phyloP scores from a whole-genome alignment of 1,140 invertebrate genomes.

The Potamilus streckersoni region DNA sequence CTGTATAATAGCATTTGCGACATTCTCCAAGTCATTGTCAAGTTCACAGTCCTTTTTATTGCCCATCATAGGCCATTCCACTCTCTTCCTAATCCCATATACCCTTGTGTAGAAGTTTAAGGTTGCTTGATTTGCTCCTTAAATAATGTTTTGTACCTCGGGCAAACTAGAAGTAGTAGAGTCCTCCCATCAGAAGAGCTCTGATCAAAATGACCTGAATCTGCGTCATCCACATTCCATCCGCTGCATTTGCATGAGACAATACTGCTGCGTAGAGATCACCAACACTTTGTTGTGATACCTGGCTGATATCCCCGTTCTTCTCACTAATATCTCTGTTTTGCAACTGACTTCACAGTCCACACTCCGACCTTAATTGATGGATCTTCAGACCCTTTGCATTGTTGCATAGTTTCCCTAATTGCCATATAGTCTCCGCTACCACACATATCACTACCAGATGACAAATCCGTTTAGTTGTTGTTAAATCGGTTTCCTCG shows the following conservation, averaged over 20 bases:
- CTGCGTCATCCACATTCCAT: not conserved
- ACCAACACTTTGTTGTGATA: conserved; percentile 4
- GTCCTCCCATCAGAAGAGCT: no score
- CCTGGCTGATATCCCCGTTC: conserved; percentile 9
- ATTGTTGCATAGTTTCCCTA: conserved; percentile 5
- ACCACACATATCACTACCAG: not conserved
- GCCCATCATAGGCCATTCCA: not conserved
- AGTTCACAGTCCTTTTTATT: conserved; percentile 1
- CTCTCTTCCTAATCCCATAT: no score
- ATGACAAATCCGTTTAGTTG: not conserved
- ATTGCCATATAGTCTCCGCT: not conserved
- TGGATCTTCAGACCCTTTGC: conserved; percentile 11
- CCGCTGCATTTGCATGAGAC: not conserved
- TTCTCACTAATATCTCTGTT: conserved; percentile 6
- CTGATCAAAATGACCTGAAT: no score
- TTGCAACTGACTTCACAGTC: conserved; percentile 1
- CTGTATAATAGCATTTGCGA: not conserved
- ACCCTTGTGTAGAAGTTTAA: no score
- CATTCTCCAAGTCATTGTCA: conserved; percentile 7
- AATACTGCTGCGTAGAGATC: conserved; percentile 1
- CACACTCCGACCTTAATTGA: conserved; percentile 5
- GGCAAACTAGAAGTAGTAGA: no score
- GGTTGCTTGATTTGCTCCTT: no score
- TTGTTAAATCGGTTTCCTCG: not conserved
- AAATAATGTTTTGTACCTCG: no score